A percentile compares a stretch with the other conserved stretches of the same genome.
These are phyloP conservation scores for Chironomus striatipennis DNA, from an alignment of 1,140 invertebrate species.

Conservation along the genomic window DNA sequence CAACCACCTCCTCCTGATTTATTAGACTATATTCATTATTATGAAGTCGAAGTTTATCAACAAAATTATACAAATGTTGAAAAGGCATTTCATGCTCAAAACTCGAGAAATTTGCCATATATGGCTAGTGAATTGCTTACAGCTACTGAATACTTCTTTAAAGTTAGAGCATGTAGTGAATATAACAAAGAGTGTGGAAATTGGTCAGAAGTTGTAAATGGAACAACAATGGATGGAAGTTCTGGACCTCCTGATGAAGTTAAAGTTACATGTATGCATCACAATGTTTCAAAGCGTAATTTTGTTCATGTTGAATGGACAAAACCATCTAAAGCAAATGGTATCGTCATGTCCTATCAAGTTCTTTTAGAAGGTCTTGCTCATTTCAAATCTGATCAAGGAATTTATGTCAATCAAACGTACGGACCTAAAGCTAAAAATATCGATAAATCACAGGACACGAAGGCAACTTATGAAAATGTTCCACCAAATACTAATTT, in stretches of 20 bases:
- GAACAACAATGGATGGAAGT: constrained; percentile 69
- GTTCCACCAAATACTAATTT: constrained; percentile 72
- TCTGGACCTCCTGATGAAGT: constrained; percentile 39
- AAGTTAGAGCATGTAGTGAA: constrained; percentile 65
- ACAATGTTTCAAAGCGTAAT: constrained; percentile 51
- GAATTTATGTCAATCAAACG: constrained; percentile 44
- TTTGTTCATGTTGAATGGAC: constrained; percentile 62
- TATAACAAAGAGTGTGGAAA: constrained; percentile 63
- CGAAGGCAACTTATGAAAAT: constrained; percentile 35
- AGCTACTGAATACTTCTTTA: constrained; percentile 67
- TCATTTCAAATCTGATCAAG: constrained; percentile 48
- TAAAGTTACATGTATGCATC: constrained; percentile 52
- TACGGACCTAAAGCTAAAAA: constrained; percentile 52
- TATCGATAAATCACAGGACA: constrained; percentile 42
- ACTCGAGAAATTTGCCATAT: constrained; percentile 55
- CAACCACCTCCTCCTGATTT: constrained; percentile 53
- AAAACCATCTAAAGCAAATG: constrained; percentile 58
- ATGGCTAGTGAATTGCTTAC: constrained; percentile 68
- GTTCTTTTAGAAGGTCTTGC: constrained; percentile 52
- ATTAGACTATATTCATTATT: constrained; percentile 64
- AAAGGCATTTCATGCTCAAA: constrained; percentile 53
- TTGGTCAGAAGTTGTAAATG: constrained; percentile 63
- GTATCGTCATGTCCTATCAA: constrained; percentile 52
- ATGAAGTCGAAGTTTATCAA: constrained; percentile 54
- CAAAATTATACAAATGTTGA: constrained; percentile 45